These are phyloP conservation scores for Thecophora atra DNA, from an alignment of 2,888 invertebrate species.

Conservation along the genomic window DNA sequence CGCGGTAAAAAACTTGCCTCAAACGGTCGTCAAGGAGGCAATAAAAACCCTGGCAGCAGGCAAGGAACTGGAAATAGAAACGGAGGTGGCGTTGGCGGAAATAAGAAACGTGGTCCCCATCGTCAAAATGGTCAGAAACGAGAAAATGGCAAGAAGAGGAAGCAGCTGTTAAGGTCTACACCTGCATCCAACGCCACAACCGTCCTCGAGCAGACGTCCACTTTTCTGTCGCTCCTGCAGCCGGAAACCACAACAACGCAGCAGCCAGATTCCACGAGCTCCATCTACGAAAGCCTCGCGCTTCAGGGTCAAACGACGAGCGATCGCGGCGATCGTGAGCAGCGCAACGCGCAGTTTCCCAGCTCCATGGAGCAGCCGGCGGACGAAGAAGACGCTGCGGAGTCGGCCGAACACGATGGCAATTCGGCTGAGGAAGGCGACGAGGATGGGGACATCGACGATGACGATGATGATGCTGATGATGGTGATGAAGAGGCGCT, in stretches of 20 bases:
- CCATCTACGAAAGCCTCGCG: constrained; percentile 44
- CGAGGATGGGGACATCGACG: constrained; percentile 34
- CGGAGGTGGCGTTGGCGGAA: constrained; percentile 44
- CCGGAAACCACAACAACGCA: constrained; percentile 33
- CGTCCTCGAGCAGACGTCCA: constrained; percentile 42
- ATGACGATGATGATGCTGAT: constrained; percentile 38
- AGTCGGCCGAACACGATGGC: constrained; percentile 7
- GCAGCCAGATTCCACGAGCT: constrained; percentile 48
- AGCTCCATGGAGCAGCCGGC: constrained; percentile 47
- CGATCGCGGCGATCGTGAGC: constrained; percentile 57
- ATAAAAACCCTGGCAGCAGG: constrained; percentile 37
- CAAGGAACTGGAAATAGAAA: constrained; percentile 42
- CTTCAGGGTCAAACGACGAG: constrained; percentile 53
- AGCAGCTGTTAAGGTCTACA: constrained; percentile 9
- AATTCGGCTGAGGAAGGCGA: not conserved
- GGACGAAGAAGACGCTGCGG: constrained; percentile 33
- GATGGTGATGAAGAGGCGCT: constrained; percentile 46
- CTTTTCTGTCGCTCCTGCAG: constrained; percentile 38
- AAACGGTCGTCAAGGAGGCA: constrained; percentile 46
- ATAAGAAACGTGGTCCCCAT: constrained; percentile 48
- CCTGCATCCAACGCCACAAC: constrained; percentile 15
- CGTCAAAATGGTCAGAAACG: constrained; percentile 42
- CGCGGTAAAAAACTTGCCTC: constrained; percentile 49
- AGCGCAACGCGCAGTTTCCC: constrained; percentile 54
- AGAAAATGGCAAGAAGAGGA: constrained; percentile 38